A percentile compares a stretch with the other conserved stretches of the same genome.
Evolutionary conservation across 2,888 invertebrate genomes (phyloP).

Genomic region (Spodoptera picta): DNA sequence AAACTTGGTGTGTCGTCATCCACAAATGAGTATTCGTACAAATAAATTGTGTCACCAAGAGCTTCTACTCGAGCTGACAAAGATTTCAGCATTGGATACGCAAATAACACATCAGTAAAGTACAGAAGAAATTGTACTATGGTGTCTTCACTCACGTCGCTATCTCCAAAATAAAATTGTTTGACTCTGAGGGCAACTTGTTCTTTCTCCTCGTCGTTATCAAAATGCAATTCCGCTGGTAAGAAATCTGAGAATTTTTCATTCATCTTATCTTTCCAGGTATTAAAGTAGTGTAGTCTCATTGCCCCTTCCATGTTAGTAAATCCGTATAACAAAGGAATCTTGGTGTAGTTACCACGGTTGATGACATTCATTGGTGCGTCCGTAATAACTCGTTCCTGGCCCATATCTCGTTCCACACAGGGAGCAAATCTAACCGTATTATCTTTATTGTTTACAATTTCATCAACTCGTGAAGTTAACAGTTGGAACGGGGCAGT

Average conservation of each 20-base stretch:
- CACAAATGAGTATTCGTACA: slow-evolving; percentile 69
- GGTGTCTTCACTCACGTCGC: slow-evolving; percentile 46
- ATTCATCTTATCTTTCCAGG: slow-evolving; percentile 62
- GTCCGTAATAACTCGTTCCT: slow-evolving; percentile 17
- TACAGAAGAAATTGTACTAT: slow-evolving; percentile 57
- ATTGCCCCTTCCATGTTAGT: slow-evolving; percentile 43
- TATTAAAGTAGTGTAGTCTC: slow-evolving; percentile 6
- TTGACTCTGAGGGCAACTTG: slow-evolving; percentile 57
- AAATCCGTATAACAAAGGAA: slow-evolving; percentile 40
- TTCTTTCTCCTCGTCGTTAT: slow-evolving; percentile 55
- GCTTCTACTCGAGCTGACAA: slow-evolving; percentile 54
- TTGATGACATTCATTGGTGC: slow-evolving; percentile 33
- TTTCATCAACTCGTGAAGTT: slow-evolving; percentile 23
- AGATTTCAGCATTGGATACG: slow-evolving; percentile 60
- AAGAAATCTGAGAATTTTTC: slow-evolving; percentile 65
- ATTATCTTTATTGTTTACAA: slow-evolving; percentile 16
- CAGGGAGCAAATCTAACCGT: slow-evolving; percentile 34
- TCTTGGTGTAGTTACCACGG: slow-evolving; percentile 26
- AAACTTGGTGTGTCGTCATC: slow-evolving; percentile 56
- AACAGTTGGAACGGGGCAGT: slow-evolving; percentile 42
- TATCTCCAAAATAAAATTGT: slow-evolving; percentile 68
- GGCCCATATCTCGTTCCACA: slow-evolving; percentile 30
- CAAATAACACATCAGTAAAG: slow-evolving; percentile 71
- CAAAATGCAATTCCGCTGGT: slow-evolving; percentile 65
- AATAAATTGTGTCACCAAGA: slow-evolving; percentile 62